A percentile compares a stretch with the other conserved stretches of the same genome.
These are phyloP conservation scores for Stichopus chloronotus DNA, from an alignment of 35 echinoderm and acorn worm species.

Conservation along the genomic window DNA sequence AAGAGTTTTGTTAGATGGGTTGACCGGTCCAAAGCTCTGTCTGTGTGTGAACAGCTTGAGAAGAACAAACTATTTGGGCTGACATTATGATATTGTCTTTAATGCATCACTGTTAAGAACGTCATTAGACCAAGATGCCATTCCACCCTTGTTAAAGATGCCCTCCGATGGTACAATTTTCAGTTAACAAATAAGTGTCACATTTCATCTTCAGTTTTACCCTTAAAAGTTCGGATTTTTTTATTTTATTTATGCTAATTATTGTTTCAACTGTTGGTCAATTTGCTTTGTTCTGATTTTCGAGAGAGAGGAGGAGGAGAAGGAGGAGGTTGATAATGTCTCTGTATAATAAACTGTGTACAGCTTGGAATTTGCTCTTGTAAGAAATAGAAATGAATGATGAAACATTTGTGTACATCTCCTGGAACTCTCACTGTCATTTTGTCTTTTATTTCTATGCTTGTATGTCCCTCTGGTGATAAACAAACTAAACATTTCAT, in stretches of 20 bases:
- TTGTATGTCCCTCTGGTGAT: background rate
- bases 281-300: background rate
- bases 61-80: too few relatives aligned
- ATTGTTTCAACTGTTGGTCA: background rate
- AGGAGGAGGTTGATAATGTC: background rate
- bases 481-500: background rate
- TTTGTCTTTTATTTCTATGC: background rate
- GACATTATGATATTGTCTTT: too few relatives aligned
- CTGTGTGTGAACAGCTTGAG: too few relatives aligned
- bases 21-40: too few relatives aligned
- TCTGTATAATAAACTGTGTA: slow-evolving; percentile 20
- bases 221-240: background rate
- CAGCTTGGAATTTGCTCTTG: slow-evolving; percentile 50
- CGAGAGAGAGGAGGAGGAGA: background rate
- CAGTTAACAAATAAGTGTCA: too few relatives aligned
- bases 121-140: too few relatives aligned
- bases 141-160: too few relatives aligned
- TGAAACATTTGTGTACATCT: background rate
- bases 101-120: too few relatives aligned
- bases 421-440: background rate
- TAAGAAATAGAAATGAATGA: slow-evolving; percentile 1
- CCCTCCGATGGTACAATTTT: too few relatives aligned
- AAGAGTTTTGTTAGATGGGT: too few relatives aligned
- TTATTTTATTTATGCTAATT: background rate
- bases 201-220: background rate